A percentile compares a stretch with the other conserved stretches of the same genome.
These are phyloP conservation scores for Emydocephalus ijimae DNA, from an alignment of 2,113 vertebrate species.

Conservation along the genomic window DNA sequence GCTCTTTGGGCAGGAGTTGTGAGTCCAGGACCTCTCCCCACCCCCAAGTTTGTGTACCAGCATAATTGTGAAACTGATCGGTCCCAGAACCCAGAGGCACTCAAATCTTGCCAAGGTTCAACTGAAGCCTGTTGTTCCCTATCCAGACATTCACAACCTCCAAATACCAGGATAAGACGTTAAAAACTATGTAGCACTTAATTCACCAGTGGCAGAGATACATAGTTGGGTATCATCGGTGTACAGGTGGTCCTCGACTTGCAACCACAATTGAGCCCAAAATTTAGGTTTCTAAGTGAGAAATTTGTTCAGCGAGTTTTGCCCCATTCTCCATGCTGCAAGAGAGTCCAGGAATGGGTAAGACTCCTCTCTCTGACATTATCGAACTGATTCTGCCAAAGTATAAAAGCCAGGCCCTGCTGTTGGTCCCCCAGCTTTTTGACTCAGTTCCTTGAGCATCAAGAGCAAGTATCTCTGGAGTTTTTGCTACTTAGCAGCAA, in stretches of 20 bases:
- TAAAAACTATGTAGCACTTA: background rate
- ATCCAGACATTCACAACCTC: background rate
- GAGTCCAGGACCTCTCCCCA: background rate
- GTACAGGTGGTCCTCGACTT: background rate
- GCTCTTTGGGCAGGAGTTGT: background rate
- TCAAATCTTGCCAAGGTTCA: background rate
- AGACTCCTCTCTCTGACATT: too few relatives aligned
- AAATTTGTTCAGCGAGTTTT: too few relatives aligned
- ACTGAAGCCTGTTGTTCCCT: background rate
- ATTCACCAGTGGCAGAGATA: background rate
- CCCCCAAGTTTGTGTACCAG: background rate
- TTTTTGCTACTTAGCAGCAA: too few relatives aligned
- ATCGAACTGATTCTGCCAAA: too few relatives aligned
- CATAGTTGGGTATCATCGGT: background rate
- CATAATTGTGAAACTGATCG: background rate
- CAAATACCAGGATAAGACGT: background rate
- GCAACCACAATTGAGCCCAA: too few relatives aligned
- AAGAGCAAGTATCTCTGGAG: too few relatives aligned
- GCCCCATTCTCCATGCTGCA: too few relatives aligned
- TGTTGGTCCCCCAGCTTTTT: too few relatives aligned
- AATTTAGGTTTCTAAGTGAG: too few relatives aligned
- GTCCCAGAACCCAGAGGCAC: background rate
- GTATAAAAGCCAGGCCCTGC: too few relatives aligned
- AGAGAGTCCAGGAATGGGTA: too few relatives aligned
- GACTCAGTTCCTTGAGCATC: too few relatives aligned